phyloP scores from a whole-genome alignment of 2,113 vertebrate genomes.

The Spea bombifrons region DNA sequence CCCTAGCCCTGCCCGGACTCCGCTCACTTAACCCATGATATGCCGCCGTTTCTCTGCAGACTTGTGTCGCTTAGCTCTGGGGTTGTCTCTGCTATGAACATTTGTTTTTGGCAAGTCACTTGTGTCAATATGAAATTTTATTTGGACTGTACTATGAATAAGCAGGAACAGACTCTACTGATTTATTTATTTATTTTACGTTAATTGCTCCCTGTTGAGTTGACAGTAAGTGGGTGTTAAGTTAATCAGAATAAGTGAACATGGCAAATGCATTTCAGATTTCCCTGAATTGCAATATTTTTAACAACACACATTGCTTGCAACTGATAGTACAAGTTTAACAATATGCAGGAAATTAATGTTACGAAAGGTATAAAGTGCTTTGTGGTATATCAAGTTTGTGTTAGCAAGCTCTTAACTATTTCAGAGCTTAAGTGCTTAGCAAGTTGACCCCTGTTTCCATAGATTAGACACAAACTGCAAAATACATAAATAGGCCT shows the following conservation, averaged over 20 bases:
- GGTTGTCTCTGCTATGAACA: not conserved
- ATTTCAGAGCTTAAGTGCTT: not conserved
- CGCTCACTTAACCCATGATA: no score
- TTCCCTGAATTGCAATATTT: constrained; percentile 23
- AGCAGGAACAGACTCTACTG: constrained; percentile 16
- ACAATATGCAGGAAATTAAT: constrained; percentile 26
- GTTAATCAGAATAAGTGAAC: constrained; percentile 29
- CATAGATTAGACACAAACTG: no score
- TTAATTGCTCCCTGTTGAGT: constrained; percentile 32
- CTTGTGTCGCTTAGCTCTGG: no score
- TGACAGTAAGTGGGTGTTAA: constrained; percentile 34
- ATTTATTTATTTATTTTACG: constrained; percentile 15
- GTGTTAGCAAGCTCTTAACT: not conserved
- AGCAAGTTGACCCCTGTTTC: no score
- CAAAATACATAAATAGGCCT: no score
- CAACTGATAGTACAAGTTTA: not conserved
- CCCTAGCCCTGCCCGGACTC: no score
- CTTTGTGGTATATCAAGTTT: constrained; percentile 12
- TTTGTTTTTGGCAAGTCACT: constrained; percentile 26
- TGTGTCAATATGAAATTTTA: constrained; percentile 15
- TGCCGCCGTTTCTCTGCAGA: no score
- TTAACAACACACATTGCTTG: constrained; percentile 3
- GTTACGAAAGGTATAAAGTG: constrained; percentile 8
- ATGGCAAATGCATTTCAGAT: constrained; percentile 27
- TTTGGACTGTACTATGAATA: constrained; percentile 1